Base-by-base conservation (phyloP, 92 coral and sea anemone species). In the Actinostola sp. region DNA sequence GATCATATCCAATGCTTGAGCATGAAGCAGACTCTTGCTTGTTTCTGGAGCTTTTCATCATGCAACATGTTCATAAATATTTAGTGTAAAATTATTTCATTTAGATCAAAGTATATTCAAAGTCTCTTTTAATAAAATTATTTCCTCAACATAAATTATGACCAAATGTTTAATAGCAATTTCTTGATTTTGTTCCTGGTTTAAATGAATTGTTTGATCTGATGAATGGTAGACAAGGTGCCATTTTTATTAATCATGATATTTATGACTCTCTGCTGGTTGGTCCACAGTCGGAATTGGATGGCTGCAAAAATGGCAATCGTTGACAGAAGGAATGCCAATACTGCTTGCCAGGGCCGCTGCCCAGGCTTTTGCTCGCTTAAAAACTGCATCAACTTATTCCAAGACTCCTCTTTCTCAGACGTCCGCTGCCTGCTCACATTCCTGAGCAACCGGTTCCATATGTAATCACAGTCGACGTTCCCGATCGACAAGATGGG, bases 341-440 rank as follows among this genome's bases (percentile, higher is more conserved):
- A 66, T n/a, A 90, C 97, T 6, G 97, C 88, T 61, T 83, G 92
- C 97, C 97, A 90, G 0, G 97, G 97, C n/a, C 97, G 87, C 17
- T 66, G 70, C 1, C 97, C 97, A 13, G 97, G 84, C 60, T 70
- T 81, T 73, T 90, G 97, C 54, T 90, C 97, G 39, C 76, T 82
- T 23, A 90, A 74, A 69, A 90, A 90, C 80, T 87, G 97, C 97
- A 90, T 90, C 72, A 90, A 48, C 42, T 86, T 90, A 48, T 90
- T 84, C 97, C 97, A 90, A 17, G 83, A 79, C n/a, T 66, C 67
- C 50, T 90, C 96, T 21, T 84, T 76, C 20, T 69, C 76, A 15
- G 76, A 61, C 9, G 80, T 74, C 12, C 97, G 71, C 67, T 87
- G 84, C n/a, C 97, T 72, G 56, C 97, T 90, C 26, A 90, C 81